Evolutionary conservation across 2,113 vertebrate species (phyloP).

Genomic region (Tangachromis dhanisi): DNA sequence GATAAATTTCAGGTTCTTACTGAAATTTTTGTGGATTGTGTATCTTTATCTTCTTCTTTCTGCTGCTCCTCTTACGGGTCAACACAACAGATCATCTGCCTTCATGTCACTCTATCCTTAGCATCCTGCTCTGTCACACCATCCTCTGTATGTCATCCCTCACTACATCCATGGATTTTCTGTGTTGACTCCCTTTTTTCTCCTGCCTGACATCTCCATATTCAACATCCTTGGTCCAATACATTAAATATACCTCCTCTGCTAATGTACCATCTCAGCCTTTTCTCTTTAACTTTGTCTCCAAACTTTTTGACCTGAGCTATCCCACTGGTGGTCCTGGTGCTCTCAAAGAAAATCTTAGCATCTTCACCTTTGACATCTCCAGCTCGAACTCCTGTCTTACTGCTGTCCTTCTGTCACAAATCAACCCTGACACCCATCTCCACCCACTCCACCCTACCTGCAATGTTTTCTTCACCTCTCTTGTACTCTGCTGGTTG

Average conservation of each 20-base stretch:
- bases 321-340: not conserved
- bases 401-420: not conserved
- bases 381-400: not conserved
- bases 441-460: not conserved
- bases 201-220: not conserved
- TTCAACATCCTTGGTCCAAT: not conserved
- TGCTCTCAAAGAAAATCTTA: not conserved
- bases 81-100: not conserved
- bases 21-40: not conserved
- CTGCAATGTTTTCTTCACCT: not conserved
- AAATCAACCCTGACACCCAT: not conserved
- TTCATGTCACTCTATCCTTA: not conserved
- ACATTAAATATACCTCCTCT: not conserved
- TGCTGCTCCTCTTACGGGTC: not conserved
- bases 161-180: not conserved
- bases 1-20: not conserved
- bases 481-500: not conserved
- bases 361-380: not conserved
- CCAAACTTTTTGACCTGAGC: not conserved
- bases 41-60: not conserved
- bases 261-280: not conserved
- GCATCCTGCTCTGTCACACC: not conserved
- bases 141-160: not conserved
- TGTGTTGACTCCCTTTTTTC: not conserved
- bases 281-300: not conserved